Conservation (phyloP, 2,113 vertebrate species). For the Chlorodrepanis virens region DNA sequence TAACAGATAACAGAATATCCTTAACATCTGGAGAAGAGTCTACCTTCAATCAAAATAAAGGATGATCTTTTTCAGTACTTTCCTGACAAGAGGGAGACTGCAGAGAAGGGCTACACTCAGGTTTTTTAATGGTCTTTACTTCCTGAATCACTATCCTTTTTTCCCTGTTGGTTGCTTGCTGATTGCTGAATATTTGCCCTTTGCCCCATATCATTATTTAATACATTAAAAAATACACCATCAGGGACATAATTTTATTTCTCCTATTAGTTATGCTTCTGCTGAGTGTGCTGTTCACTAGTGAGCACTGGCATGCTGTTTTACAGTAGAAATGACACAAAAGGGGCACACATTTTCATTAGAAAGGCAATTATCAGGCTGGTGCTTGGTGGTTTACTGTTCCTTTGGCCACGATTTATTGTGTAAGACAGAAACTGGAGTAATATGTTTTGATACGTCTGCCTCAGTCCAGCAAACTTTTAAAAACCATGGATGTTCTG, state of each 20-base stretch:
- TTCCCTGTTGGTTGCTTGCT: neutral
- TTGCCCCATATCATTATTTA: constrained; percentile 48
- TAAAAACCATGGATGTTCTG: constrained; percentile 1
- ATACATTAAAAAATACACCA: constrained; percentile 39
- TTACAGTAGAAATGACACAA: constrained; percentile 40
- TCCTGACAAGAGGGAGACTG: neutral
- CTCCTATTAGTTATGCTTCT: constrained; percentile 50
- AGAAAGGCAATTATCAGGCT: constrained; percentile 55
- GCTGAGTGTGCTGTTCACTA: constrained; percentile 37
- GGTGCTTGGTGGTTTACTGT: constrained; percentile 40
- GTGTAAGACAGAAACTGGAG: neutral
- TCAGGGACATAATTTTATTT: constrained; percentile 39
- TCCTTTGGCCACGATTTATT: constrained; percentile 50
- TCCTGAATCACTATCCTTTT: neutral
- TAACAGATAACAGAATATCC: neutral
- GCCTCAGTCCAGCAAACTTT: constrained; percentile 11
- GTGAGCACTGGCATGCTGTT: constrained; percentile 50
- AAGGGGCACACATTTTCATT: constrained; percentile 60
- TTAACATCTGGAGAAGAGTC: constrained; percentile 22
- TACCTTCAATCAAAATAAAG: constrained; percentile 38
- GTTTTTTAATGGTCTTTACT: constrained; percentile 16
- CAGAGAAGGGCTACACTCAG: neutral
- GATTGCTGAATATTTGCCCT: constrained; percentile 52
- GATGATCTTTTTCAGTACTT: neutral
- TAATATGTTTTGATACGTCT: constrained; percentile 31